Evolutionary conservation across 2,888 invertebrate genomes (phyloP).

Genomic region (Pocota personata): DNA sequence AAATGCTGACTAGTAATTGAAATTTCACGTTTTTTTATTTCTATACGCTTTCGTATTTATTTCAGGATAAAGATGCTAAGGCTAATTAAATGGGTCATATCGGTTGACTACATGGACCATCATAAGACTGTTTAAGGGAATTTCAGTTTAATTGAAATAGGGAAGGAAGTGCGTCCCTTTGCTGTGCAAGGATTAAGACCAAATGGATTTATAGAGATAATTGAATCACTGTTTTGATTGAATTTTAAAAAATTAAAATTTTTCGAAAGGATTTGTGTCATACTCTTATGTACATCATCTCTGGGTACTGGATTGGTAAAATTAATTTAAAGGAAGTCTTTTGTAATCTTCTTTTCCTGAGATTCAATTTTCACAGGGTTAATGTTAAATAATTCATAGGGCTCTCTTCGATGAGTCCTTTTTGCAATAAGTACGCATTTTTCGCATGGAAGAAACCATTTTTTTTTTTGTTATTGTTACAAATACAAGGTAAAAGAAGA

Average conservation of each 20-base stretch:
- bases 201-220: conserved; percentile 9
- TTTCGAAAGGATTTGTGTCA: not conserved
- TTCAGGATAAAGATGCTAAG: conserved; percentile 34
- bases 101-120: conserved; percentile 28
- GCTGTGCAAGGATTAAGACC: not conserved
- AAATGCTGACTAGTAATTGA: conserved; percentile 52
- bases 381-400: not conserved
- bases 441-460: not conserved
- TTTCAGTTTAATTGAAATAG: conserved; percentile 8
- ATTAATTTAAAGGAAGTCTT: conserved; percentile 6
- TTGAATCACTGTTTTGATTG: conserved; percentile 41
- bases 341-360: not conserved
- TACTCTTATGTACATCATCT: not conserved
- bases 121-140: conserved; percentile 8
- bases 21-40: conserved; percentile 31
- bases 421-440: conserved; percentile 1
- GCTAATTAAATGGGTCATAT: conserved; percentile 58
- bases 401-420: not conserved
- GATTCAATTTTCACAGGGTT: conserved; percentile 14
- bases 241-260: conserved; percentile 13
- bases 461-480: not conserved
- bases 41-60: conserved; percentile 36
- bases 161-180: not conserved
- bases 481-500: not conserved
- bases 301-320: not conserved